phyloP scores from a whole-genome alignment of 2,113 vertebrate genomes.

The Pavo muticus region DNA sequence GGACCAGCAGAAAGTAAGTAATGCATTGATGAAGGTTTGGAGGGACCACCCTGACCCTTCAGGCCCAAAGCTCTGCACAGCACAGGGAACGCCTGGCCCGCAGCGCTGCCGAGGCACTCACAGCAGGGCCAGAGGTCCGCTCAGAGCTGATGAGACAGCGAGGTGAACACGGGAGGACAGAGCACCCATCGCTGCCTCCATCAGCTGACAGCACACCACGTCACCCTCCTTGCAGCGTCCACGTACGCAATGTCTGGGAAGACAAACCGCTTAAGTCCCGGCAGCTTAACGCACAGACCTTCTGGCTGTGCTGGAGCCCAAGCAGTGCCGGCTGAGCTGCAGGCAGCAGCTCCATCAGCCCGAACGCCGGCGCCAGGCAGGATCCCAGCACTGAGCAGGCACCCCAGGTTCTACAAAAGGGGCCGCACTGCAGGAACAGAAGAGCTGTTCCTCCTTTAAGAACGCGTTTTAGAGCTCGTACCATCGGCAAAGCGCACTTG shows the following conservation, averaged over 20 bases:
- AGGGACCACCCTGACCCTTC: not conserved
- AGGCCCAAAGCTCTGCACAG: not conserved
- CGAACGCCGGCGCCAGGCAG: not conserved
- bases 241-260: accelerated
- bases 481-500: not conserved
- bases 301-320: not conserved
- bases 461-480: not conserved
- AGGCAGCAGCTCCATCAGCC: not conserved
- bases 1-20: not conserved
- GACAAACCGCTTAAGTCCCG: not conserved
- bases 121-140: not conserved
- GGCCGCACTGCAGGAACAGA: not conserved
- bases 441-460: not conserved
- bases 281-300: not conserved
- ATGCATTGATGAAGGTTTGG: not conserved
- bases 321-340: not conserved
- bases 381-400: not conserved
- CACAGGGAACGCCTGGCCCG: not conserved
- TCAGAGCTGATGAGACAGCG: accelerated
- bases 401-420: not conserved
- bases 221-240: not conserved
- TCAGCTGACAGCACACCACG: not conserved
- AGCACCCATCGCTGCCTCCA: not conserved
- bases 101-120: not conserved
- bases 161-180: not conserved